Conservation (phyloP, 2,888 invertebrate genomes). For the Calliscelio sp. region DNA sequence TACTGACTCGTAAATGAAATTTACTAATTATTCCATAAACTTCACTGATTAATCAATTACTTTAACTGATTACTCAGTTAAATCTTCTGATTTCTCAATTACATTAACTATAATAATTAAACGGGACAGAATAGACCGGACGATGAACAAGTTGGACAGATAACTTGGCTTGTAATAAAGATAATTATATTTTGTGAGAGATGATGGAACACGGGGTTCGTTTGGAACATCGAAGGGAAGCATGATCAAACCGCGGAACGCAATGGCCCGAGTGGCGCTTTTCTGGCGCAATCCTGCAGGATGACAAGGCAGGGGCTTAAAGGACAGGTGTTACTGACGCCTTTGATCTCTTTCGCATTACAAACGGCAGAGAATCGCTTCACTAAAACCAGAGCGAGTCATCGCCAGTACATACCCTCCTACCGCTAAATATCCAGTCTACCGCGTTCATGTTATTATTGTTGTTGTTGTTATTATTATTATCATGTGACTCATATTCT, state of each 20-base stretch:
- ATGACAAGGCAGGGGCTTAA: constrained; percentile 84
- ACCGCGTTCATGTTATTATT: background rate
- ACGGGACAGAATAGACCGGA: no score
- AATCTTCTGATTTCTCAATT: no score
- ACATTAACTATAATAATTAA: background rate
- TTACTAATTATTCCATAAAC: no score
- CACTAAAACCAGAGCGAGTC: constrained; percentile 82
- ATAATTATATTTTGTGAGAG: constrained; percentile 82
- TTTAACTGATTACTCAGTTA: no score
- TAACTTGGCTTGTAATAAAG: constrained; percentile 79
- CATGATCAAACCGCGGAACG: constrained; percentile 65
- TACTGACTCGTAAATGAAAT: no score
- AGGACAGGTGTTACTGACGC: constrained; percentile 86
- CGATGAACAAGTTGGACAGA: background rate
- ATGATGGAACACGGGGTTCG: constrained; percentile 34
- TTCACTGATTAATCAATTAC: no score
- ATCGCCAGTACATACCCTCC: constrained; percentile 80
- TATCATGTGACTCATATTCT: no score
- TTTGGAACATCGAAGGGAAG: constrained; percentile 62
- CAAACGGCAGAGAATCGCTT: constrained; percentile 80
- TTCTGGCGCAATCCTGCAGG: constrained; percentile 83
- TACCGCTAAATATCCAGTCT: constrained; percentile 6
- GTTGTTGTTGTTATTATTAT: constrained; percentile 19
- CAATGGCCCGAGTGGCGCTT: constrained; percentile 74
- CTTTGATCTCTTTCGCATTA: constrained; percentile 86